Evolutionary conservation across 2,797 vertebrate species (phyloP).

Genomic region (Halcyon chelicuti): DNA sequence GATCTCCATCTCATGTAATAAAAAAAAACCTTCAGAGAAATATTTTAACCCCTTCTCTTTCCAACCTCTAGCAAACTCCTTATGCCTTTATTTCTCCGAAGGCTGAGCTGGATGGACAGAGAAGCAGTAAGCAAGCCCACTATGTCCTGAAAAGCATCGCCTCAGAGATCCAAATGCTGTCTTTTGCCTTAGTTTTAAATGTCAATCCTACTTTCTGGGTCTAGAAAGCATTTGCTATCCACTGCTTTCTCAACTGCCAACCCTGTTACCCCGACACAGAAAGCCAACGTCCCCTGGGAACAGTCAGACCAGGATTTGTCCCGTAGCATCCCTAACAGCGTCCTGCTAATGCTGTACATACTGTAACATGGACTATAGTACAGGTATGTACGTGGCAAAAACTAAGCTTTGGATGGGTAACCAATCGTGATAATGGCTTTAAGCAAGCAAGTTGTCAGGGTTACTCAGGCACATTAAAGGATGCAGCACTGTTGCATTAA

Average conservation of each 20-base stretch:
- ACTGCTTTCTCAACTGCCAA: background rate
- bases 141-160: background rate
- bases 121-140: background rate
- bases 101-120: background rate
- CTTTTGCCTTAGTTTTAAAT: background rate
- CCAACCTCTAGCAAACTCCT: background rate
- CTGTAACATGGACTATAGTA: background rate
- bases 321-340: background rate
- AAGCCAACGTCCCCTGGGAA: background rate
- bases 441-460: constrained; percentile 81
- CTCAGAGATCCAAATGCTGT: background rate
- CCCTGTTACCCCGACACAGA: background rate
- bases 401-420: constrained; percentile 72
- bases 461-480: constrained; percentile 77
- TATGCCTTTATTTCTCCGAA: background rate
- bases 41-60: background rate
- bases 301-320: background rate
- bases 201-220: background rate
- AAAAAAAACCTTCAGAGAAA: background rate
- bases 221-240: background rate
- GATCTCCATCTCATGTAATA: background rate
- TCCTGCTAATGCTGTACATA: constrained; percentile 19
- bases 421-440: constrained; percentile 72
- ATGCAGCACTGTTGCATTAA: constrained; percentile 76
- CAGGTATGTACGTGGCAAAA: constrained; percentile 56